Conservation (phyloP, 1,140 invertebrate genomes). For the Zaprionus kolodkinae region DNA sequence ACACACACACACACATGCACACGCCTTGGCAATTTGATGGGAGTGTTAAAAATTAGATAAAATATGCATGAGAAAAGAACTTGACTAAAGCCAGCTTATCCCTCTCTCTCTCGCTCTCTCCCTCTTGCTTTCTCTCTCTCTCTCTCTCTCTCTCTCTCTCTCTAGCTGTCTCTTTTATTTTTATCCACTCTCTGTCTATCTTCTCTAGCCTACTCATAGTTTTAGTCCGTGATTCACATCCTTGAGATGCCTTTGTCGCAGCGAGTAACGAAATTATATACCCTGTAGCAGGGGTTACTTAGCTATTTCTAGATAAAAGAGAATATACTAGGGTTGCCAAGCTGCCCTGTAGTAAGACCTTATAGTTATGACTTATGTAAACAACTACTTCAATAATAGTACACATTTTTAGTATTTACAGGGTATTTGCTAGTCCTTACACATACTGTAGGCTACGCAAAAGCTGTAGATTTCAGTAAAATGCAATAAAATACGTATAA, state of each 20-base stretch:
- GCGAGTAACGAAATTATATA: not conserved
- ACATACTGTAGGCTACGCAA: not conserved
- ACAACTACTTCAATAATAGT: too few relatives aligned
- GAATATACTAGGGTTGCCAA: not conserved
- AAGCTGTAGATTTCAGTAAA: not conserved
- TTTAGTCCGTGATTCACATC: slow-evolving; percentile 15
- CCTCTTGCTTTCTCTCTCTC: not conserved
- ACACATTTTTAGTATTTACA: too few relatives aligned
- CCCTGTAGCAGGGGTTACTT: not conserved
- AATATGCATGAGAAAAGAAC: slow-evolving; percentile 46
- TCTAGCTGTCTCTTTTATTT: not conserved
- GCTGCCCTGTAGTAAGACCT: too few relatives aligned
- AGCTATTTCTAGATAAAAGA: not conserved
- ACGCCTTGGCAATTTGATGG: slow-evolving; percentile 43
- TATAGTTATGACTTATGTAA: too few relatives aligned
- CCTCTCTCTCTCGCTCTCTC: not conserved
- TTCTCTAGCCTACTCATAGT: not conserved
- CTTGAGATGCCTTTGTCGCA: not conserved
- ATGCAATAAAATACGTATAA: not conserved
- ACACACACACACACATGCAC: slow-evolving; percentile 8
- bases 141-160: not conserved
- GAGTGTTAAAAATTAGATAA: slow-evolving; percentile 59
- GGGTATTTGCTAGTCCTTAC: not conserved
- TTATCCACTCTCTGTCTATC: not conserved
- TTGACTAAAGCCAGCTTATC: slow-evolving; percentile 6